A percentile compares a stretch with the other conserved stretches of the same genome.
Evolutionary conservation across 2,113 vertebrate genomes (phyloP).

Genomic region (Rhodinocichla rosea): DNA sequence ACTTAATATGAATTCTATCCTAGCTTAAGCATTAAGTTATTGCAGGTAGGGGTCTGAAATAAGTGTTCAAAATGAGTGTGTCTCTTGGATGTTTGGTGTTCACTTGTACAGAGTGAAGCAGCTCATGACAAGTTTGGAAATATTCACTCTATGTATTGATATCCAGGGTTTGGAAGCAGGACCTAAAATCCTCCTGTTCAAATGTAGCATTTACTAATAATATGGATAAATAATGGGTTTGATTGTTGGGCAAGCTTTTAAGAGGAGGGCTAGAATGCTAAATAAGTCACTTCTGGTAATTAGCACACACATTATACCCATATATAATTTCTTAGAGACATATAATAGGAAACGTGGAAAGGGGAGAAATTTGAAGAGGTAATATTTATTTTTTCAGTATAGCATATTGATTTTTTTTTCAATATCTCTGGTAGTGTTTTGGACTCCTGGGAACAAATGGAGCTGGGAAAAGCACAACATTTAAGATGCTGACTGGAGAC

Average conservation of each 20-base stretch:
- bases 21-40: neutral
- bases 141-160: neutral
- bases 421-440: slow-evolving; percentile 77
- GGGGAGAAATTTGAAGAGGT: neutral
- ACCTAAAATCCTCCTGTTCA: neutral
- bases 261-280: neutral
- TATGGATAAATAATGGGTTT: neutral
- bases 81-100: neutral
- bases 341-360: neutral
- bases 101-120: neutral
- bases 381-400: neutral
- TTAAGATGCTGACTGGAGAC: slow-evolving; percentile 90
- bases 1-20: neutral
- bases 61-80: neutral
- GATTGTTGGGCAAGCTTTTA: neutral
- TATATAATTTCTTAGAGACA: neutral
- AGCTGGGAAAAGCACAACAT: slow-evolving; percentile 90
- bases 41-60: neutral
- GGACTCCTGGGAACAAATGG: slow-evolving; percentile 90
- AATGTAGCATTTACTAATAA: neutral
- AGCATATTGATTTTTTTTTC: neutral
- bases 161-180: neutral
- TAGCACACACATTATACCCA: neutral
- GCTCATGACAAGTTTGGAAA: neutral
- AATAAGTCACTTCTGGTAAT: neutral